Conservation (phyloP, 37 sponge, comb jelly and placozoan genomes). For the Aphrocallistes beatrix region DNA sequence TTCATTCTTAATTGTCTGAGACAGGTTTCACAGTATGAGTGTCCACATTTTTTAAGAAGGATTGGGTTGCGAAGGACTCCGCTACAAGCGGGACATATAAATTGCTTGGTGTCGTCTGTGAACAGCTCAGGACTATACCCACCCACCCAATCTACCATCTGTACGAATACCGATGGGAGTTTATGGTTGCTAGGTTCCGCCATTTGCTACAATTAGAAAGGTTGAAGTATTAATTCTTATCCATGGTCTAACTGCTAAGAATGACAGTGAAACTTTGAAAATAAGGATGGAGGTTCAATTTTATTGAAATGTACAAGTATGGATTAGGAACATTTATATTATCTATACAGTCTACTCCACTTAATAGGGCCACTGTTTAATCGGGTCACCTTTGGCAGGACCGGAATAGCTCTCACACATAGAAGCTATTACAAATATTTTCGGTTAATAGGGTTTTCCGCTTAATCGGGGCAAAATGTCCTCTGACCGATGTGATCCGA, state of each 20-base stretch:
- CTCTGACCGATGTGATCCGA: too few relatives aligned
- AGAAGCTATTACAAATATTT: too few relatives aligned
- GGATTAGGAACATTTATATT: background rate
- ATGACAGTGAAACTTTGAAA: too few relatives aligned
- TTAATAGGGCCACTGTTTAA: background rate
- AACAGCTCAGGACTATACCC: background rate
- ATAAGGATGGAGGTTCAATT: too few relatives aligned
- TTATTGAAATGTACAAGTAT: too few relatives aligned
- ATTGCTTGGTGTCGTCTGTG: background rate
- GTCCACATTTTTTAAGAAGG: background rate
- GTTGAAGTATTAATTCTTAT: too few relatives aligned
- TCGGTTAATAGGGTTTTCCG: too few relatives aligned
- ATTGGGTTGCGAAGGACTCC: conserved; percentile 1
- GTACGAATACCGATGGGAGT: conserved; percentile 8
- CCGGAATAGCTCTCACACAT: too few relatives aligned
- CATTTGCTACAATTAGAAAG: too few relatives aligned
- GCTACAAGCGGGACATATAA: background rate
- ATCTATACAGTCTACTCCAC: background rate
- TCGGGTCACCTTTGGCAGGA: background rate
- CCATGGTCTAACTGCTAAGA: too few relatives aligned
- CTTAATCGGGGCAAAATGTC: too few relatives aligned
- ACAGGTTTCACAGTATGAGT: background rate
- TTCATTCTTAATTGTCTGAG: background rate
- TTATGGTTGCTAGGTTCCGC: background rate
- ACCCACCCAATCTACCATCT: conserved; percentile 1